phyloP scores from a whole-genome alignment of 2,888 invertebrate genomes.

The Xestia sexstrigata region DNA sequence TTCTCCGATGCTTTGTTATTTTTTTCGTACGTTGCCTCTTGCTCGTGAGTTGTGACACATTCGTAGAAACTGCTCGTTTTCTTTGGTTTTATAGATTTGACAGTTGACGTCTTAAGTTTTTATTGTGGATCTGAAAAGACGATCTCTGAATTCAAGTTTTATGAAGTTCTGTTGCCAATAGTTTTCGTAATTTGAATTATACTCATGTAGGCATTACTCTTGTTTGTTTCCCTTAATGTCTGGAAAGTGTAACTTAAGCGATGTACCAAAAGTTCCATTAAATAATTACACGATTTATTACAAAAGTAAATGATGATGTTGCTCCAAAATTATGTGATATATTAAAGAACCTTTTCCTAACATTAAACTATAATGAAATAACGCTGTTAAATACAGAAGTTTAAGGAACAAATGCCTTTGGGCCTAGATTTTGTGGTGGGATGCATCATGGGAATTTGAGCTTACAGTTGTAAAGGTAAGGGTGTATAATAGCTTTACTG shows the following conservation, averaged over 20 bases:
- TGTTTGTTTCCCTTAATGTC: conserved; percentile 43
- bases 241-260: conserved; percentile 22
- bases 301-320: conserved; percentile 60
- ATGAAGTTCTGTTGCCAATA: conserved; percentile 19
- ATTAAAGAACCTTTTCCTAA: conserved; percentile 70
- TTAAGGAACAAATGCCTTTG: conserved; percentile 74
- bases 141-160: conserved; percentile 18
- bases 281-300: conserved; percentile 59
- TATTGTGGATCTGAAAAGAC: conserved; percentile 27
- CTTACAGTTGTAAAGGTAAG: conserved; percentile 68
- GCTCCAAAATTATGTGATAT: conserved; percentile 61
- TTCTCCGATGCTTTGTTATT: conserved; percentile 83
- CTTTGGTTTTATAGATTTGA: conserved; percentile 52
- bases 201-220: conserved; percentile 20
- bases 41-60: conserved; percentile 70
- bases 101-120: conserved; percentile 51
- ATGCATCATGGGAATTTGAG: conserved; percentile 64
- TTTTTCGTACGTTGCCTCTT: conserved; percentile 75
- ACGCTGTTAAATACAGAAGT: conserved; percentile 77
- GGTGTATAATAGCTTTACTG: conserved; percentile 64
- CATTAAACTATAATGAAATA: conserved; percentile 79
- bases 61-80: conserved; percentile 64
- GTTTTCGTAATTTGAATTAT: conserved; percentile 31
- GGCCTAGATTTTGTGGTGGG: conserved; percentile 70
- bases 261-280: conserved; percentile 39